These are phyloP conservation scores for Helicoverpa zea DNA, from an alignment of 1,140 invertebrate species.

Conservation along the genomic window DNA sequence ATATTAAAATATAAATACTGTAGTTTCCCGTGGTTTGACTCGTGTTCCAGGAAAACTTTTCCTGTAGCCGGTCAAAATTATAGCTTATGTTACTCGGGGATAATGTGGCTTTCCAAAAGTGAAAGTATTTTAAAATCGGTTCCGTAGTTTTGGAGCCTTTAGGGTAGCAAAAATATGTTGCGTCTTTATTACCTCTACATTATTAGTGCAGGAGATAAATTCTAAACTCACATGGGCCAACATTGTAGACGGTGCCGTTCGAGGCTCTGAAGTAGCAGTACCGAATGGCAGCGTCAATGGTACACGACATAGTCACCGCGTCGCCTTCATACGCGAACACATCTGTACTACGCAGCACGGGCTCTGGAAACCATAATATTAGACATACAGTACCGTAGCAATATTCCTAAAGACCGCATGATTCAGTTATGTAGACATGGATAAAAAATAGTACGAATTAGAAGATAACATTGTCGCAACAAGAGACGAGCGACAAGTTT, in stretches of 20 bases:
- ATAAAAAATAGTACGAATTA: no score
- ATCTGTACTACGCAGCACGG: constrained; percentile 59
- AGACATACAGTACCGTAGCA: constrained; percentile 63
- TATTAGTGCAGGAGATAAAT: neutral
- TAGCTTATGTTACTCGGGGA: no score
- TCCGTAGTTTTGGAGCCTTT: neutral
- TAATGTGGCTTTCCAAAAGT: no score
- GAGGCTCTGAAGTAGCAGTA: constrained; percentile 79
- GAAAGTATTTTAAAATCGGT: no score
- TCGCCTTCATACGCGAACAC: constrained; percentile 52
- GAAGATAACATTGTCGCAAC: no score
- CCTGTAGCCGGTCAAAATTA: no score
- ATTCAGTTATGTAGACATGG: no score
- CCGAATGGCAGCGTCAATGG: constrained; percentile 64
- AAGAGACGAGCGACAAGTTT: no score
- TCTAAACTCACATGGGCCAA: constrained; percentile 63
- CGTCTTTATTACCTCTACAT: neutral
- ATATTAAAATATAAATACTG: no score
- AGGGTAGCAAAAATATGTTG: neutral
- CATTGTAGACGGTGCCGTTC: constrained; percentile 73
- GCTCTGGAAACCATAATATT: constrained; percentile 63
- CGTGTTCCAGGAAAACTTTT: no score
- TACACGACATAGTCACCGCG: constrained; percentile 68
- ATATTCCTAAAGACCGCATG: constrained; percentile 19
- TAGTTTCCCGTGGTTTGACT: no score